Evolutionary conservation across 2,113 vertebrate species (phyloP).

Genomic region (Nettapus auritus): DNA sequence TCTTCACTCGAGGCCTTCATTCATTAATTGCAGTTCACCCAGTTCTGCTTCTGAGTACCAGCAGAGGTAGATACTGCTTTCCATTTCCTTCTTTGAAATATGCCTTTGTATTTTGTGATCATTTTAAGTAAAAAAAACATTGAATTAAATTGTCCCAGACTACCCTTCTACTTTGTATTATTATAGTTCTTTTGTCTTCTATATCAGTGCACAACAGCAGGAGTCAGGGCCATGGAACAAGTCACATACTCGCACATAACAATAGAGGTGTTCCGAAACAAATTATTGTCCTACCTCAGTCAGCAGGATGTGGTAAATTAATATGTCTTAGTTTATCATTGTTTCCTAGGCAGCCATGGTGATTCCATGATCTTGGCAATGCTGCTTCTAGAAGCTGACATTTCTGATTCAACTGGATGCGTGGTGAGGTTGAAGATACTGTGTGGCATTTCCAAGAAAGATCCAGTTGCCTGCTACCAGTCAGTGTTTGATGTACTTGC

Average conservation of each 20-base stretch:
- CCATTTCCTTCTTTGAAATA: conserved; percentile 59
- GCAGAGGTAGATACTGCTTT: conserved; percentile 61
- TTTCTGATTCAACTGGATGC: neutral
- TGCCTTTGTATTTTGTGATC: conserved; percentile 34
- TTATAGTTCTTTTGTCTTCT: conserved; percentile 14
- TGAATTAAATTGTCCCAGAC: neutral
- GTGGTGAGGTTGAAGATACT: neutral
- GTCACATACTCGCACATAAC: neutral
- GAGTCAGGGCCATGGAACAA: neutral
- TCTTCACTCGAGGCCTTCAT: conserved; percentile 30
- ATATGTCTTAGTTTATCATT: neutral
- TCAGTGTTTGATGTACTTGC: neutral
- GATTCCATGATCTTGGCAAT: neutral
- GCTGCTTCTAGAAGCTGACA: neutral
- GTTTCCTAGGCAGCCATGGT: neutral
- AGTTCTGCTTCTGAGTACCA: conserved; percentile 47
- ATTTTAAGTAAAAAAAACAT: conserved; percentile 35
- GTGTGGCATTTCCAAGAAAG: neutral
- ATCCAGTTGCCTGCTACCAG: neutral
- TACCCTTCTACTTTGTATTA: neutral
- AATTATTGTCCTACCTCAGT: neutral
- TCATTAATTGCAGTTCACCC: conserved; percentile 52
- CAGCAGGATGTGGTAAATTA: neutral
- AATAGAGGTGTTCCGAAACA: neutral
- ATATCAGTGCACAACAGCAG: neutral